Base-by-base conservation (phyloP, 2,113 vertebrate species). In the Felis catus region DNA sequence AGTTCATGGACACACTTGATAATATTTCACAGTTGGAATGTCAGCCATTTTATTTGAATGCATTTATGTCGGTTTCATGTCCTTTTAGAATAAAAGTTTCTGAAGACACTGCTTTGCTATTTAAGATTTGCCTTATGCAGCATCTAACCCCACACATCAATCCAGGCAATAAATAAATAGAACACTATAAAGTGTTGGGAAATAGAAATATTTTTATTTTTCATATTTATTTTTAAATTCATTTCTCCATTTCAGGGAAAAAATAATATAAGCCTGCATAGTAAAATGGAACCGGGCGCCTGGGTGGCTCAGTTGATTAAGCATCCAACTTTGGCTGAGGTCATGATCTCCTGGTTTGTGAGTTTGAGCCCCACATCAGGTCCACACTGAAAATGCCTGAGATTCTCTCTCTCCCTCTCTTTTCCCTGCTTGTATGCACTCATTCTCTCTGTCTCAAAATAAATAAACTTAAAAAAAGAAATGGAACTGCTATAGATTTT, bases 31-130 rank as follows among this genome's bases (percentile, higher is more conserved):
- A 73, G 51, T 78, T 95, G 41, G 27, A 92, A 78, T 27, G 93
- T 68, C 58, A 73, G 18, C 23, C 14, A 31, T 91, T 97, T 83
- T 82, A 87, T 82, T 58, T 82, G 14, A 89, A 94, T 89, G 25
- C 5, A 23, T 95, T 91, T 91, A 51, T 61, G 13, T 83, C 29
- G 95, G 39, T 86, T 94, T 95, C n/a, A 74, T 94, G 48, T 55
- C 79, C 76, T 82, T 58, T 66, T 91, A 51, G 78, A 89, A 71
- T 85, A 81, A 94, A 29, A 70, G 25, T 63, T 81, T 89, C 74
- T 95, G 19, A 83, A 92, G 33, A 95, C 66, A 39, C 7, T 81
- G 27, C 66, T 92, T 94, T 76, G 58, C 48, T 65, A 23, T 85
- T 85, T 95, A 87, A 82, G 29, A 95, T 95, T 92, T 82, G 45